Percentiles rank a stretch among this genome's conserved stretches.
phyloP scores from a whole-genome alignment of 2,797 vertebrate genomes.

The Gallinago solitaria region DNA sequence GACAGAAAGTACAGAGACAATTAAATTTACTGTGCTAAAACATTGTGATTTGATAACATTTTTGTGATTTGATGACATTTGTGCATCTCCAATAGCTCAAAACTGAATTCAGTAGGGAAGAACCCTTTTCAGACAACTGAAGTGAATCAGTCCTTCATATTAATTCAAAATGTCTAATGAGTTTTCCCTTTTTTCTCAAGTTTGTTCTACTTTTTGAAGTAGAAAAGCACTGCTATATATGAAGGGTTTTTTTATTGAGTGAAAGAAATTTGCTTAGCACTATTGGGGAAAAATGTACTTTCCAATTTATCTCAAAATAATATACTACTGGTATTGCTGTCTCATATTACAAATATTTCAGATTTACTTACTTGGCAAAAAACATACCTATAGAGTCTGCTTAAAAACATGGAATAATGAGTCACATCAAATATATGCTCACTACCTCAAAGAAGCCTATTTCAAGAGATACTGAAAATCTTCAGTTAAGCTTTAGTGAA shows the following conservation, averaged over 20 bases:
- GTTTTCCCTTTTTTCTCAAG: not conserved
- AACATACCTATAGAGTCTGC: not conserved
- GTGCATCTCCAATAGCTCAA: not conserved
- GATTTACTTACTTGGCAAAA: slow-evolving; percentile 17
- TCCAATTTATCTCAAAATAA: slow-evolving; percentile 37
- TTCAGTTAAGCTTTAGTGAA: not conserved
- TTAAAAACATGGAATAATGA: not conserved
- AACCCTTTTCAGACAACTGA: not conserved
- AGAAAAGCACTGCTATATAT: not conserved
- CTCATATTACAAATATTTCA: slow-evolving; percentile 30
- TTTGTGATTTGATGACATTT: not conserved
- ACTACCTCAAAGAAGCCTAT: not conserved
- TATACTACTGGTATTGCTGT: not conserved
- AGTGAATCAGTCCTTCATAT: not conserved
- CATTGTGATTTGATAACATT: not conserved
- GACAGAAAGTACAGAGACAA: not conserved
- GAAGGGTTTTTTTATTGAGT: not conserved
- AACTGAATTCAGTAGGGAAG: not conserved
- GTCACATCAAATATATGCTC: not conserved
- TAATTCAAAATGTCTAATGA: not conserved
- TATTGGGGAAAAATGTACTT: not conserved
- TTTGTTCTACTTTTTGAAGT: not conserved
- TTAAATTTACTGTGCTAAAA: not conserved
- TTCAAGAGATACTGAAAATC: not conserved
- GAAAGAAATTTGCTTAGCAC: not conserved